Percentiles rank a stretch among this genome's conserved stretches.
Evolutionary conservation across 1,140 invertebrate genomes (phyloP).

Genomic region (Popillia japonica): DNA sequence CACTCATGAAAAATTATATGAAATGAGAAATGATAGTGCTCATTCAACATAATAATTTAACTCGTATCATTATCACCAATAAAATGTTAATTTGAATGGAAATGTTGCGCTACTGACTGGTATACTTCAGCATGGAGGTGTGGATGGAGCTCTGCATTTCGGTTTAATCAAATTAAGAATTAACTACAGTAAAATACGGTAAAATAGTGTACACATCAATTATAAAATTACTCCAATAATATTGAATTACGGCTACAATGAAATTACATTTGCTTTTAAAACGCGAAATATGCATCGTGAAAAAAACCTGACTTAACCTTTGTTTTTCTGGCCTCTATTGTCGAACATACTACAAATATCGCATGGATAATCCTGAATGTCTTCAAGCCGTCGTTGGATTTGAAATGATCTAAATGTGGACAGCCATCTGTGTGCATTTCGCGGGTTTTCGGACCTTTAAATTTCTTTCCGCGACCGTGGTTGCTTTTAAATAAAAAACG

Average conservation of each 20-base stretch:
- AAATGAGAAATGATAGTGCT: too few species aligned
- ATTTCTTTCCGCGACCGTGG: background rate
- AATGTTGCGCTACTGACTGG: background rate
- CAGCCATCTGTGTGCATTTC: constrained; percentile 39
- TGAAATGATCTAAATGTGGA: constrained; percentile 38
- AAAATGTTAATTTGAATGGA: background rate
- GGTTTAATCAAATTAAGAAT: too few species aligned
- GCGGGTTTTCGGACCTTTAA: background rate
- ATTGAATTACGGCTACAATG: too few species aligned
- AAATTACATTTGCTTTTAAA: too few species aligned
- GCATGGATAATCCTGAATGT: constrained; percentile 73
- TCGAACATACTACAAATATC: constrained; percentile 77
- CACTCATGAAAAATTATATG: too few species aligned
- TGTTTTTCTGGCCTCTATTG: constrained; percentile 72
- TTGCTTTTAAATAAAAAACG: constrained; percentile 21
- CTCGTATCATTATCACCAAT: too few species aligned
- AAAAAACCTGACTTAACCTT: constrained; percentile 65
- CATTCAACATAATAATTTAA: too few species aligned
- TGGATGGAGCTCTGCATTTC: background rate
- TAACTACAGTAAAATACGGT: too few species aligned
- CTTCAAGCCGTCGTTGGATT: constrained; percentile 51
- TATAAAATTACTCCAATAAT: too few species aligned
- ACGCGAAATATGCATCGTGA: constrained; percentile 43
- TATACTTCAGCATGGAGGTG: background rate
- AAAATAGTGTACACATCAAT: too few species aligned